phyloP scores from a whole-genome alignment of 2,888 invertebrate species.

The Neria commutata region DNA sequence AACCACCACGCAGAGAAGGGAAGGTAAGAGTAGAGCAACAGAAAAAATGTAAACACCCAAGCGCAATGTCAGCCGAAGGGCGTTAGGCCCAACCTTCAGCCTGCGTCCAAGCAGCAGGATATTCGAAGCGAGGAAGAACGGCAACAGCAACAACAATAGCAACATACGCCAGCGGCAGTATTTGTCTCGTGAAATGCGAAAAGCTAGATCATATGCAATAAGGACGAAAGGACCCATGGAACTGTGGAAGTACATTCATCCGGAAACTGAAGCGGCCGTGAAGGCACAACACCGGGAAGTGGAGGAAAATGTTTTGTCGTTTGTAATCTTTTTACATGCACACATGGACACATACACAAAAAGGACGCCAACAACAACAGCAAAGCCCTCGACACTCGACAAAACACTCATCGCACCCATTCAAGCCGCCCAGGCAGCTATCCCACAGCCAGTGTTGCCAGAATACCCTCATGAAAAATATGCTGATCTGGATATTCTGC shows the following conservation, averaged over 20 bases:
- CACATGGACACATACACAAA: slow-evolving; percentile 17
- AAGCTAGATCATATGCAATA: background rate
- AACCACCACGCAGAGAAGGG: background rate
- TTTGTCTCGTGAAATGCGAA: too few species aligned
- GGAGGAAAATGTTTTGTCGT: slow-evolving; percentile 55
- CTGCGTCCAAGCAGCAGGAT: background rate
- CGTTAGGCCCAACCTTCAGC: slow-evolving; percentile 15
- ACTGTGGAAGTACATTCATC: background rate
- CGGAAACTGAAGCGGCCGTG: slow-evolving; percentile 1
- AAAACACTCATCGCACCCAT: slow-evolving; percentile 27
- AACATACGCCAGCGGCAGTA: slow-evolving; percentile 10
- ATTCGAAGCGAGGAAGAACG: background rate
- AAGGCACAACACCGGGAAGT: slow-evolving; percentile 25
- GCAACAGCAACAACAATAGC: background rate
- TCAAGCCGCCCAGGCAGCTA: background rate
- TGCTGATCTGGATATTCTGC: too few species aligned
- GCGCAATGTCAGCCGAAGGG: slow-evolving; percentile 11
- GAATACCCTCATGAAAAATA: too few species aligned
- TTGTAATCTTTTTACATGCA: slow-evolving; percentile 56
- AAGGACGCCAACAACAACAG: slow-evolving; percentile 18
- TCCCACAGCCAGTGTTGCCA: slow-evolving; percentile 3
- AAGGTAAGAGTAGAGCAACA: background rate
- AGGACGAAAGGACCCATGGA: background rate
- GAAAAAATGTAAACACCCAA: background rate
- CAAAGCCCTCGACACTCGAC: slow-evolving; percentile 29